Conservation (phyloP, 1,140 invertebrate species). For the Drosophila truncata region DNA sequence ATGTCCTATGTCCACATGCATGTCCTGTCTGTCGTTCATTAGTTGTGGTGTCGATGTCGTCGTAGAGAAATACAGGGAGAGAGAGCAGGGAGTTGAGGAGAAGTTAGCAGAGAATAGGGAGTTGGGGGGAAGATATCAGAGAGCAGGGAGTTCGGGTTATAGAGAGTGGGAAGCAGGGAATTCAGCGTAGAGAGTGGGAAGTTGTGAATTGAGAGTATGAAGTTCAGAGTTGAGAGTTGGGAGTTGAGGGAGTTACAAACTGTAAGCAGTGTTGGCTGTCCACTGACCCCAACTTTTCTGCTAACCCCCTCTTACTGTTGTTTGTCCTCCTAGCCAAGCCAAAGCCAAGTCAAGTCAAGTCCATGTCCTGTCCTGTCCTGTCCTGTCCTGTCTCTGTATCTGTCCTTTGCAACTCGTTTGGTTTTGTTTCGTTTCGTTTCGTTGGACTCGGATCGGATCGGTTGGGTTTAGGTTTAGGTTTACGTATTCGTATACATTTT, state of each 20-base stretch:
- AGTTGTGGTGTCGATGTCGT: constrained; percentile 67
- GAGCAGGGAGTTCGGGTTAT: background rate
- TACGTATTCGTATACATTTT: background rate
- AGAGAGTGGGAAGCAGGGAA: background rate
- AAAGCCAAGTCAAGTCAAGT: background rate
- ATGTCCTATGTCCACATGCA: constrained; percentile 21
- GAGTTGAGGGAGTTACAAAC: background rate
- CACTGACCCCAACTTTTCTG: constrained; percentile 69
- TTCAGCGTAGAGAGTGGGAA: too few species aligned
- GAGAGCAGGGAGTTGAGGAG: background rate
- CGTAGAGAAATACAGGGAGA: constrained; percentile 11
- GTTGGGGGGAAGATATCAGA: too few species aligned
- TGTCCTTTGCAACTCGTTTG: constrained; percentile 40
- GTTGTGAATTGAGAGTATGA: background rate
- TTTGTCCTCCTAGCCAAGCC: background rate
- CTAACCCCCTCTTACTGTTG: constrained; percentile 46
- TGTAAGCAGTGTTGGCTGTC: constrained; percentile 34
- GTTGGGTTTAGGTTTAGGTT: constrained; percentile 5
- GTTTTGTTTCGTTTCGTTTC: constrained; percentile 31
- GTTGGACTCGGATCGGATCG: constrained; percentile 23
- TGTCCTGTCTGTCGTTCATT: constrained; percentile 54
- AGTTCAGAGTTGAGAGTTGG: background rate
- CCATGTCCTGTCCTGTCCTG: constrained; percentile 15
- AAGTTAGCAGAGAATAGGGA: background rate
- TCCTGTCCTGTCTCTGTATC: constrained; percentile 18